Percentiles rank a stretch among this genome's conserved stretches.
These are phyloP conservation scores for Tachystola acroxantha DNA, from an alignment of 2,888 invertebrate species.

Conservation along the genomic window DNA sequence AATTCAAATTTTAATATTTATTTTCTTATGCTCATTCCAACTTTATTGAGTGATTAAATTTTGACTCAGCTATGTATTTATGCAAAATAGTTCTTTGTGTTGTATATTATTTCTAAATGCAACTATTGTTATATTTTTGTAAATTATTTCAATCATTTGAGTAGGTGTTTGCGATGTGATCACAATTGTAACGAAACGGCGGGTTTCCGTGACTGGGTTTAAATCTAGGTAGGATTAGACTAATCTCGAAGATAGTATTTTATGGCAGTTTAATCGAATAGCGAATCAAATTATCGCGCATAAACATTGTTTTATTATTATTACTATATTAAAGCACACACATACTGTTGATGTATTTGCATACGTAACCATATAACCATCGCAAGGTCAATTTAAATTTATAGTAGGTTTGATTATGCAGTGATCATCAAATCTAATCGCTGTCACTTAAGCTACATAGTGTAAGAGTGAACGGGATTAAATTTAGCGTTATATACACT, in stretches of 20 bases:
- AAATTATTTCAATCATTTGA: conserved; percentile 53
- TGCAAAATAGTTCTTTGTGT: conserved; percentile 53
- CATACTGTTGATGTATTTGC: too few species aligned
- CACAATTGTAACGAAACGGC: conserved; percentile 43
- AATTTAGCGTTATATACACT: too few species aligned
- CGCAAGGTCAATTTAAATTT: background rate
- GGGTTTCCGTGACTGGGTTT: conserved; percentile 39
- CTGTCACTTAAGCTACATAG: too few species aligned
- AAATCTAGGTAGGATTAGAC: background rate
- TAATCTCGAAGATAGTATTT: background rate
- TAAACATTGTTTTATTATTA: background rate
- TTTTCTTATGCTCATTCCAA: conserved; percentile 67
- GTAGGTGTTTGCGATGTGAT: conserved; percentile 41
- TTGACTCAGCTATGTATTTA: conserved; percentile 42
- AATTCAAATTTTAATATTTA: conserved; percentile 40
- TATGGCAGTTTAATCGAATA: too few species aligned
- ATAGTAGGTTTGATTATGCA: too few species aligned
- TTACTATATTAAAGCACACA: too few species aligned
- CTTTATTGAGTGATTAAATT: conserved; percentile 46
- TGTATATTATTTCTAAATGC: conserved; percentile 51
- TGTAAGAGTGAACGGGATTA: too few species aligned
- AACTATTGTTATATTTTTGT: conserved; percentile 63
- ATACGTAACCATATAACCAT: background rate
- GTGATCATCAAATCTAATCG: too few species aligned
- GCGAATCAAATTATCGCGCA: too few species aligned